Evolutionary conservation across 2,113 vertebrate species (phyloP), one percentile per base, ranked within the genome.

Genomic region (Acanthochromis polyacanthus): DNA sequence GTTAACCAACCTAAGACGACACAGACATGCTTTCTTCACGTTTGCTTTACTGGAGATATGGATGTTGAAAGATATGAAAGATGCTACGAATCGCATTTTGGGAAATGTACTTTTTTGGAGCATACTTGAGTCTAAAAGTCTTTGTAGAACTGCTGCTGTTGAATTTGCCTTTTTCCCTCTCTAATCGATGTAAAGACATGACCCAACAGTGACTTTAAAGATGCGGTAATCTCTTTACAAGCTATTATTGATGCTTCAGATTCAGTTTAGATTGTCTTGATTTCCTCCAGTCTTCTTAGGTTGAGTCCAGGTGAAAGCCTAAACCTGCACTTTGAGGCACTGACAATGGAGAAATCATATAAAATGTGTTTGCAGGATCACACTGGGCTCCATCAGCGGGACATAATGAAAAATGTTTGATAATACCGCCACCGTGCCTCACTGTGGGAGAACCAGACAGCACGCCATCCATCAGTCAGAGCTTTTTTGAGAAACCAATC

Each of bases 21-120:
- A 36, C 32, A 7, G 40, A 43, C 12, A 15, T 43, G 40, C 3
- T 15, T 36, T 43, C 40, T 43, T 43, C 40, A 43, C 40, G 2
- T 25, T 3, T 46, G 30, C 28, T 79, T 32, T 57, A 17, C 23
- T 2, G 10, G 8, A 8, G 1, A 22, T 23, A 4, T 63, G 9
- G 25, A 19, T 14, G 16, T 71, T 30, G 4, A 38, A 56, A 57
- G 25, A 50, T 19, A 64, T 10, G 4, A 5, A 43, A 52, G 16
- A 60, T 5, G 12, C n/a, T 14, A 12, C 22, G 5, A 38, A 61
- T 56, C 70, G 79, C 23, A 45, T 81, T 23, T 14, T 70, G 64
- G 57, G 50, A 57, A 51, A 30, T 52, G 25, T 22, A 40, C 30
- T 9, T 52, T 45, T 25, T 2, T 52, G 7, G 23, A 46, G 22